A percentile compares a stretch with the other conserved stretches of the same genome.
phyloP scores from a whole-genome alignment of 2,888 invertebrate species.

The Abrostola tripartita region DNA sequence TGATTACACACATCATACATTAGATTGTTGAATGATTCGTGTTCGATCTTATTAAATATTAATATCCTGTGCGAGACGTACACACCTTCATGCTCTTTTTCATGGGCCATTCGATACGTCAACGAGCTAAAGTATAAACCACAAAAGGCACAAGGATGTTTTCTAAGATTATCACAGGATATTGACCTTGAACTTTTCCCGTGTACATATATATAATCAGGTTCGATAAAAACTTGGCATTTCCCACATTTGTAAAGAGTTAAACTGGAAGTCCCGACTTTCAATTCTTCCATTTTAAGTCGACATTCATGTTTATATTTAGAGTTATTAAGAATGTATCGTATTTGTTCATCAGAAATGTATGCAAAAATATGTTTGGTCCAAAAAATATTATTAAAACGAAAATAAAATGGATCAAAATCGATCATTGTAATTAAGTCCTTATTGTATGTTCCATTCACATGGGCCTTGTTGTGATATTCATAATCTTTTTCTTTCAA shows the following conservation, averaged over 20 bases:
- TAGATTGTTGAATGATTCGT: slow-evolving; percentile 60
- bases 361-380: slow-evolving; percentile 69
- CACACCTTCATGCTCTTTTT: slow-evolving; percentile 63
- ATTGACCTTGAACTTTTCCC: slow-evolving; percentile 44
- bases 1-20: slow-evolving; percentile 54
- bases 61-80: slow-evolving; percentile 65
- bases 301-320: slow-evolving; percentile 74
- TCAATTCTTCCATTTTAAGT: slow-evolving; percentile 71
- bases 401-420: slow-evolving; percentile 73
- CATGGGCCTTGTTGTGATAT: slow-evolving; percentile 61
- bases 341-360: slow-evolving; percentile 53
- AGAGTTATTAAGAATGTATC: slow-evolving; percentile 64
- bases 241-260: slow-evolving; percentile 73
- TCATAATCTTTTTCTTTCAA: slow-evolving; percentile 58
- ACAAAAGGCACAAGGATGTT: slow-evolving; percentile 69
- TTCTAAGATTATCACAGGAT: slow-evolving; percentile 60
- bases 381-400: slow-evolving; percentile 69
- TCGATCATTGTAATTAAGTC: slow-evolving; percentile 53
- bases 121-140: slow-evolving; percentile 66
- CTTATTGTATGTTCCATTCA: slow-evolving; percentile 22
- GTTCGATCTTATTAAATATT: slow-evolving; percentile 67
- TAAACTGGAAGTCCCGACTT: slow-evolving; percentile 63
- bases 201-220: slow-evolving; percentile 64
- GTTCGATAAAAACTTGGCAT: slow-evolving; percentile 69
- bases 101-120: slow-evolving; percentile 61